Base-by-base conservation (phyloP, 2,113 vertebrate genomes). In the Takifugu flavidus region DNA sequence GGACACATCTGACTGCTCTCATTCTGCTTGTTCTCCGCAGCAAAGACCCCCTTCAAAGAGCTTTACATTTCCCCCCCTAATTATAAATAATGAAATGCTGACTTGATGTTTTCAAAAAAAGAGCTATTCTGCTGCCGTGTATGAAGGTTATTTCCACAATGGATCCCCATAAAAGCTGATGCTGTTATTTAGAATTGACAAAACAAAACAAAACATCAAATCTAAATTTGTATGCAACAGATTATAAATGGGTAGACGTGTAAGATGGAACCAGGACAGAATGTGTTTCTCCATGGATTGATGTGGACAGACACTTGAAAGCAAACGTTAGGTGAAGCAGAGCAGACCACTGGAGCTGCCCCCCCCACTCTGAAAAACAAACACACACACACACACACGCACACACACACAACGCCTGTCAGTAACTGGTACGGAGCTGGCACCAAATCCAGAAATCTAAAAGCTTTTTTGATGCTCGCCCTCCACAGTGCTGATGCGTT, bases 361-460 rank as follows among this genome's bases (percentile, higher is more conserved):
- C 45, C 50, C 54, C 66, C 74, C 59, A 53, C 57, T 54, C 43
- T 59, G 70, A 84, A 84, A 79, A 85, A 87, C 78, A 67, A 67
- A 56, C 71, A 74, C 42, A 43, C 42, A 43, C 42, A 43, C 42
- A 43, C 45, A n/a, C 45, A 47, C 45, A n/a, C 45, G 15, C 45
- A 47, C 45, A 47, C 62, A 74, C 73, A 76, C 70, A 71, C 62
- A 53, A 47, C 59, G 65, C 60, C 63, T 70, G 70, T 78, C 64
- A 79, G 56, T 70, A 51, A 25, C 72, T 59, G 72, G 72, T 58
- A 76, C 82, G 39, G 50, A 56, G 64, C 70, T 72, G 70, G 39
- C 65, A 53, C 27, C 14, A 13, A 42, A 83, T 6, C 53, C 49
- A 75, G 53, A 56, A 60, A 58, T 43, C 20, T n/a, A 56, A 15